Percentiles rank a stretch among this genome's conserved stretches.
phyloP scores from a whole-genome alignment of 1,140 invertebrate species.

The Melipona quadrifasciata region DNA sequence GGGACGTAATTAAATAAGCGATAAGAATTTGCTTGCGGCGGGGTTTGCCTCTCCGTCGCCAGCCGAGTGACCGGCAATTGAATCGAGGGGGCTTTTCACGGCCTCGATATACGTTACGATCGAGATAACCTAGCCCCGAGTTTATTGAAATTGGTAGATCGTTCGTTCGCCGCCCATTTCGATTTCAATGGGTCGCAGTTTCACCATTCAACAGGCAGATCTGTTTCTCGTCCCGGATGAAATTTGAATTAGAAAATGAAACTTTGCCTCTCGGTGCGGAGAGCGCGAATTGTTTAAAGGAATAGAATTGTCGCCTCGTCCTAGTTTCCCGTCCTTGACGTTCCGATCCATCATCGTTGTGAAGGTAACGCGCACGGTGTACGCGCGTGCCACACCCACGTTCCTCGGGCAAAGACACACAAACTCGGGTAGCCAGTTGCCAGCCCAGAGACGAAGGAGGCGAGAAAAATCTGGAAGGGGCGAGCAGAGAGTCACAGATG shows the following conservation, averaged over 20 bases:
- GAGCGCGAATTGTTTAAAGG: not conserved
- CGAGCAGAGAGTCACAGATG: slow-evolving; percentile 75
- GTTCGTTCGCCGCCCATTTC: not conserved
- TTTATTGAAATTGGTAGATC: not conserved
- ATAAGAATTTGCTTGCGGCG: slow-evolving; percentile 57
- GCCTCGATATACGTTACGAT: not conserved
- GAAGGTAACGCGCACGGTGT: not conserved
- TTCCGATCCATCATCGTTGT: not conserved
- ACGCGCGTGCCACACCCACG: not conserved
- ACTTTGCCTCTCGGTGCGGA: not conserved
- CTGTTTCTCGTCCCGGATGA: not conserved
- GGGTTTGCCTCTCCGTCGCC: not conserved
- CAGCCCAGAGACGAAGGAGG: slow-evolving; percentile 2
- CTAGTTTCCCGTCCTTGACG: not conserved
- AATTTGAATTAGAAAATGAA: not conserved
- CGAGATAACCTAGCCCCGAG: not conserved
- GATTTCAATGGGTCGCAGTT: not conserved
- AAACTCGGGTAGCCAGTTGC: not conserved
- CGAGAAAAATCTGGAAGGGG: slow-evolving; percentile 46
- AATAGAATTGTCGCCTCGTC: not conserved
- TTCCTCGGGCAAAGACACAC: not conserved
- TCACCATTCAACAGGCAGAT: not conserved
- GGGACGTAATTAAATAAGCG: slow-evolving; percentile 52
- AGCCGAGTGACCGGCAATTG: slow-evolving; percentile 9
- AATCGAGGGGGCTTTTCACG: slow-evolving; percentile 9